phyloP scores from a whole-genome alignment of 2,888 invertebrate species.

The Opisthograptis luteolata region DNA sequence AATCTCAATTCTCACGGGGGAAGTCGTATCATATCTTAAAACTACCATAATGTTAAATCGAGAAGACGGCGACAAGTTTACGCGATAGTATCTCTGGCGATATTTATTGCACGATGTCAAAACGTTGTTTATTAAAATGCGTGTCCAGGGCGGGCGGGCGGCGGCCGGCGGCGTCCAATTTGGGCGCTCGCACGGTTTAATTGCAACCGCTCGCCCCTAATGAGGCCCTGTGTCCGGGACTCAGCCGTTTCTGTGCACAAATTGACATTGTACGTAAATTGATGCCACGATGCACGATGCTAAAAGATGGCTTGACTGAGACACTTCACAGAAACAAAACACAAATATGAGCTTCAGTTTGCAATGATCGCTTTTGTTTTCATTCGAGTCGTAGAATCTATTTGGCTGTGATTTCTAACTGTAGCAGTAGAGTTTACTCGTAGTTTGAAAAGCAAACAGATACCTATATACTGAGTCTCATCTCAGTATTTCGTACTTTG shows the following conservation, averaged over 20 bases:
- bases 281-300: slow-evolving; percentile 57
- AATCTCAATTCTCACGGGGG: slow-evolving; percentile 10
- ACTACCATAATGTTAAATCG: slow-evolving; percentile 19
- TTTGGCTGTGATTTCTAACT: not conserved
- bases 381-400: not conserved
- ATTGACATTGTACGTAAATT: slow-evolving; percentile 81
- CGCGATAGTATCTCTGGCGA: slow-evolving; percentile 21
- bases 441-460: not conserved
- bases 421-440: not conserved
- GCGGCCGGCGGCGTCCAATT: slow-evolving; percentile 66
- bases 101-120: slow-evolving; percentile 24
- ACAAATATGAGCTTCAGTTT: not conserved
- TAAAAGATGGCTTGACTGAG: slow-evolving; percentile 48
- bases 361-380: not conserved
- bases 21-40: slow-evolving; percentile 23
- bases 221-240: slow-evolving; percentile 74
- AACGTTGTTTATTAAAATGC: slow-evolving; percentile 60
- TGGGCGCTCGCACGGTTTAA: slow-evolving; percentile 79
- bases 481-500: slow-evolving; percentile 24
- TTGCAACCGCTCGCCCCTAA: slow-evolving; percentile 80
- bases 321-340: slow-evolving; percentile 23
- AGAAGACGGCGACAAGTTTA: slow-evolving; percentile 19
- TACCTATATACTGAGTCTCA: slow-evolving; percentile 20
- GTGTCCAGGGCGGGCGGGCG: slow-evolving; percentile 63
- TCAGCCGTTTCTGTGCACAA: slow-evolving; percentile 68